Base-by-base conservation (phyloP, 2,888 invertebrate genomes). In the Mythimna loreyi region DNA sequence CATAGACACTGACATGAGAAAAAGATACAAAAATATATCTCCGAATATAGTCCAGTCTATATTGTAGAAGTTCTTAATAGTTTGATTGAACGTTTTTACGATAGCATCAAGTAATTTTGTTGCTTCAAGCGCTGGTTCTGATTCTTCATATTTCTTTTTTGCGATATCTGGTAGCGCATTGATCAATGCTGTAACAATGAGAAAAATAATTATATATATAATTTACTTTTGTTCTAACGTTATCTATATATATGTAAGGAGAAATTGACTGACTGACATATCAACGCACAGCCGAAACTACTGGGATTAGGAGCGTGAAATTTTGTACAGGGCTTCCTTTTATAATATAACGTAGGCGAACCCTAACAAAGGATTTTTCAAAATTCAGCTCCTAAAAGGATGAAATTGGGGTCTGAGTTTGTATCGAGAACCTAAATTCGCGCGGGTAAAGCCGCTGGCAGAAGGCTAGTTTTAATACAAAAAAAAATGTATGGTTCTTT, bases 21-120 rank as follows among this genome's bases (percentile, higher is more conserved):
- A 94, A 85, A 96, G 94, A 50, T 96, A 88, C 1, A 94, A 74
- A 72, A 96, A 96, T 7, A 95, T 86, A 78, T 96, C 95, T 93
- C 96, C 96, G 76, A 96, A 96, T 8, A 87, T 82, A 0, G 85
- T 78, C 96, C 97, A 97, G 74, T 96, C 90, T 6, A 97, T 89
- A 67, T 92, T 89, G 71, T 87, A 87, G 63, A 96, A 90, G 80
- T 96, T 94, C 13, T 87, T 85, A 6, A 95, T 75, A 1, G 94
- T 88, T 90, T 91, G 91, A 84, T 75, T 88, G 62, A 86, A 85
- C 36, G 89, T 87, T 40, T 60, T 78, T 13, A 40, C 75, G 23
- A 89, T 40, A 4, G 85, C 79, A 33, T 85, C 79, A 1, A 87
- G 56, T 64, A 91, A 53, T 64, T 82, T 87, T 19, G 84, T 81